Base-by-base conservation (phyloP, 2,113 vertebrate genomes). In the Cryptotis parvus region DNA sequence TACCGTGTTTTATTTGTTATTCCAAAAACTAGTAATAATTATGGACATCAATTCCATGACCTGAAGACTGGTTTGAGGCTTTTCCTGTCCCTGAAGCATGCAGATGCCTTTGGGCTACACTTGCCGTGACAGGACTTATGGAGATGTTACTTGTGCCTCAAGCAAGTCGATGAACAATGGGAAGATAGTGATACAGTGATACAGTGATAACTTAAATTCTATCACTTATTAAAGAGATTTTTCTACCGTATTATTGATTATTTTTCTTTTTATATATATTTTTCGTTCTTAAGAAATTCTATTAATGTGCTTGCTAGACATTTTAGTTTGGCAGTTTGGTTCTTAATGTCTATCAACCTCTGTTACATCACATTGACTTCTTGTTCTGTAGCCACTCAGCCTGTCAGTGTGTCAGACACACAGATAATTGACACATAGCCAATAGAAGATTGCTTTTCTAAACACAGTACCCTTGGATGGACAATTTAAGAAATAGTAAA, bases 281-380 rank as follows among this genome's bases (percentile, higher is more conserved):
- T 16, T 87, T 87, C 43, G 69, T 69, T 94, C 27, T 87, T 84
- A n/a, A 84, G 39, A 80, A 79, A 65, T 78, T 91, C 63, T 24
- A 58, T 58, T 22, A 22, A 31, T 33, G 31, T 26, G 5, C 9
- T 9, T 78, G 43, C 63, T 1, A 6, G 8, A 37, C 61, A 12
- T 49, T 49, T 63, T 35, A 31, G 9, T 75, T 27, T 74, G 77
- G 35, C 31, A 10, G 4, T 66, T 26, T 81, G 45, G 2, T 49
- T 49, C 45, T 26, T 79, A 80, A 31, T 24, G 27, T 58, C 75
- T 78, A 15, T 39, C 4, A 24, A 18, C 20, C 52, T 89, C 87
- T 87, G 22, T 81, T 79, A 69, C 33, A 22, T 43, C 11, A 33
- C 18, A 33, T 55, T 58, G 49, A n/a, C 10, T 39, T 20, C 26